Percentiles rank a stretch among this genome's conserved stretches.
Evolutionary conservation across 2,888 invertebrate genomes (phyloP).

Genomic region (Clitarchus hookeri): DNA sequence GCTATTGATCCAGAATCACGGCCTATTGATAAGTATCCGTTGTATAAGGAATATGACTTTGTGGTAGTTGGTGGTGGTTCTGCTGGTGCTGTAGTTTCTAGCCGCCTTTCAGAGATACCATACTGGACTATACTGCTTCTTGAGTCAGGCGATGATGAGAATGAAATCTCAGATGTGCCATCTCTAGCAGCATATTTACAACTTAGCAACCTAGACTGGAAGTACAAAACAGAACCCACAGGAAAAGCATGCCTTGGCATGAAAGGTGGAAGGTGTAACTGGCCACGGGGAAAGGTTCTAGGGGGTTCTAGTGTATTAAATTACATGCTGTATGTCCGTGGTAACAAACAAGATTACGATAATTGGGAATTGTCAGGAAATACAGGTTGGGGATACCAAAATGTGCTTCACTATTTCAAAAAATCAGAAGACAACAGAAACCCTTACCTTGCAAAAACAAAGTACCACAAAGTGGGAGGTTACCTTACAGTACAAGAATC

Average conservation of each 20-base stretch:
- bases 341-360: constrained; percentile 82
- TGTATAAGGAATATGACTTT: constrained; percentile 80
- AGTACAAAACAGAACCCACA: constrained; percentile 85
- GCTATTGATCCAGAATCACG: constrained; percentile 79
- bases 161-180: constrained; percentile 86
- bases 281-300: constrained; percentile 87
- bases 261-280: constrained; percentile 80
- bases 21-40: constrained; percentile 69
- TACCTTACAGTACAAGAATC: constrained; percentile 80
- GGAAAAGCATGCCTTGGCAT: constrained; percentile 80
- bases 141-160: constrained; percentile 87
- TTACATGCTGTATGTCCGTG: constrained; percentile 89
- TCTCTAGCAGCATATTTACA: constrained; percentile 86
- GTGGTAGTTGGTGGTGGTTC: constrained; percentile 85
- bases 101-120: constrained; percentile 72
- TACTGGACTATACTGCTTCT: constrained; percentile 78
- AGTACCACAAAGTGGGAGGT: constrained; percentile 74
- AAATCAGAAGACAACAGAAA: constrained; percentile 89
- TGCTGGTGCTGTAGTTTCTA: constrained; percentile 88
- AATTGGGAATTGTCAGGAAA: constrained; percentile 87
- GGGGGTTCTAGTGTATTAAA: constrained; percentile 88
- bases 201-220: constrained; percentile 84
- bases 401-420: constrained; percentile 85
- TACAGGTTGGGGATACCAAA: constrained; percentile 84
- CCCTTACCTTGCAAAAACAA: constrained; percentile 73